These are phyloP conservation scores for Semibalanus balanoides DNA, from an alignment of 1,140 invertebrate species.

Conservation along the genomic window DNA sequence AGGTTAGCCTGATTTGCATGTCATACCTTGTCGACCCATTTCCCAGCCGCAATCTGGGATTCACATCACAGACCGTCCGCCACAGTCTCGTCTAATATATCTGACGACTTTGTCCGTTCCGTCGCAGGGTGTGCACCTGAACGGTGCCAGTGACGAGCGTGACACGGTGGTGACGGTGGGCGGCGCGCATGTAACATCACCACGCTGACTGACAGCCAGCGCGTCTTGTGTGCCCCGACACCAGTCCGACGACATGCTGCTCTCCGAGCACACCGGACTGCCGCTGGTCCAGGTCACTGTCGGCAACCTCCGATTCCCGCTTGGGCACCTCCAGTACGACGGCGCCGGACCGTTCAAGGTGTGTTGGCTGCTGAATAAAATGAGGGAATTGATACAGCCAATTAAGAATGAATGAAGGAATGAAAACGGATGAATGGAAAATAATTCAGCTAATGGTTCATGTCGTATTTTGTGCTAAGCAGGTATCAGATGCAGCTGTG, in stretches of 20 bases:
- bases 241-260: constrained; percentile 72
- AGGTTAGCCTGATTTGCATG: too few species aligned
- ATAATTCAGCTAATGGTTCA: too few species aligned
- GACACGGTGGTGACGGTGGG: constrained; percentile 91
- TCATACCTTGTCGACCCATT: too few species aligned
- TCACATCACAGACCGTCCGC: neutral
- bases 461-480: too few species aligned
- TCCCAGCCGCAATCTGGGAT: neutral
- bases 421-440: too few species aligned
- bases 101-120: neutral
- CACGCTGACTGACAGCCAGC: constrained; percentile 67
- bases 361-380: neutral
- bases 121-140: constrained; percentile 62
- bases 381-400: too few species aligned
- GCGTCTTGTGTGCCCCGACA: constrained; percentile 81
- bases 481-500: too few species aligned
- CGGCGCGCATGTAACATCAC: constrained; percentile 76
- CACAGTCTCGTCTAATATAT: too few species aligned
- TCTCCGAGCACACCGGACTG: constrained; percentile 53
- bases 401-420: too few species aligned
- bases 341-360: constrained; percentile 23
- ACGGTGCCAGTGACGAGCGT: constrained; percentile 75
- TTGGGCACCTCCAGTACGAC: constrained; percentile 42
- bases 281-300: constrained; percentile 80
- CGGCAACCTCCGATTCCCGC: constrained; percentile 66